Percentiles rank a stretch among this genome's conserved stretches.
Conservation (phyloP, 2,797 vertebrate species). For the Artibeus jamaicensis region DNA sequence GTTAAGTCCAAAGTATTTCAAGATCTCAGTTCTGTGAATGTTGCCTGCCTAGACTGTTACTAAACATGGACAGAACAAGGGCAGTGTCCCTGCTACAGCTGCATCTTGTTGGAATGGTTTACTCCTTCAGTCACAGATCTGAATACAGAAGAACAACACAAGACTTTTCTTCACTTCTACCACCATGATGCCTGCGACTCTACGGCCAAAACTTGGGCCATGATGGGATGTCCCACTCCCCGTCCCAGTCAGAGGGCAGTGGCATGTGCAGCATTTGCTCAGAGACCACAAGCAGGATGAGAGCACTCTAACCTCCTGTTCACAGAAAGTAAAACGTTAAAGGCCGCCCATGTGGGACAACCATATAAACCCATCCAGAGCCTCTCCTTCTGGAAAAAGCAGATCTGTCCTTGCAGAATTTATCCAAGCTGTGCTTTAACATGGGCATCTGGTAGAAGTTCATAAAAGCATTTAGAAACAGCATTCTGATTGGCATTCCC, state of each 20-base stretch:
- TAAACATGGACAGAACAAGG: background rate
- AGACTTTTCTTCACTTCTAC: background rate
- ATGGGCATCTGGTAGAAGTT: conserved; percentile 5
- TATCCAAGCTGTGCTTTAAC: conserved; percentile 24
- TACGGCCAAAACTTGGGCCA: background rate
- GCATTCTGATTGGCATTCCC: background rate
- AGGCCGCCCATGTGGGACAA: background rate
- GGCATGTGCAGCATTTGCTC: background rate
- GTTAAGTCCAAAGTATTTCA: background rate
- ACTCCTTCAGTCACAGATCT: background rate
- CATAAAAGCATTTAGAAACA: conserved; percentile 21
- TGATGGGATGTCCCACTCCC: background rate
- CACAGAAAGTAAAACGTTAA: background rate
- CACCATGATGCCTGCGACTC: background rate
- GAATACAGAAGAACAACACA: background rate
- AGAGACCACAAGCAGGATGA: background rate
- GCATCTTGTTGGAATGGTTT: background rate
- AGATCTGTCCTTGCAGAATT: conserved; percentile 11
- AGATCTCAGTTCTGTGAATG: background rate
- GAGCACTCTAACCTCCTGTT: background rate
- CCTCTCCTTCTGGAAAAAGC: background rate
- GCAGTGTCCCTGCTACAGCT: background rate
- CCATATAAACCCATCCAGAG: background rate
- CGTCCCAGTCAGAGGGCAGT: background rate
- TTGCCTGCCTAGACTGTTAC: background rate